Evolutionary conservation across 1,140 invertebrate genomes (phyloP), one percentile per base, ranked within the genome.

Genomic region (Aplysia californica): DNA sequence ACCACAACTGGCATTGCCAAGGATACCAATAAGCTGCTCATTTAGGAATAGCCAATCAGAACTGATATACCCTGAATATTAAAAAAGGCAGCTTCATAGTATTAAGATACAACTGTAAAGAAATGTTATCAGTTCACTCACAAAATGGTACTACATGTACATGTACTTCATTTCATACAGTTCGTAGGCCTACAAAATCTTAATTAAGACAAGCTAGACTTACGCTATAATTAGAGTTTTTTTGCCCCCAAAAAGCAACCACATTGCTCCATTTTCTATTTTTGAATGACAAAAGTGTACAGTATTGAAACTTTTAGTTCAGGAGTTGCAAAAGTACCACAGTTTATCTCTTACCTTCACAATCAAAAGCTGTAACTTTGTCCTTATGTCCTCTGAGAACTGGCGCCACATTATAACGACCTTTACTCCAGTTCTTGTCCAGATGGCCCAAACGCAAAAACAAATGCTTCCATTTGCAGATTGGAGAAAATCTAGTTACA

Each of bases 381-480:
- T 85, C 82, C 64, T 41, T 80, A 73, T 88, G 86, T n/a, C 82
- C 84, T 67, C 81, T 80, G 15, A 86, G 73, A n/a, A 80, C 79
- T 23, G 86, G 80, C n/a, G 81, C 76, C 20, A 84, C 79, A 56
- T 74, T 83, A 68, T 87, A 88, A 0, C 83, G 74, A 26, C 87
- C 87, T 69, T 74, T 81, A 3, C 56, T 74, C 87, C 87, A 88
- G 71, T 88, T 88, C n/a, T 70, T 79, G 21, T 79, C 79, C 23
- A 88, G 72, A 72, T 87, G 86, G 6, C 67, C 36, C 31, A 84
- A 75, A 56, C 84, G 64, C n/a, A 87, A 75, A 65, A 78, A 88
- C 21, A 86, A 75, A 73, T 82, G 66, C 55, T 85, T 87, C 86
- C 86, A 87, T 58, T 83, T 85, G 76, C 84, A 85, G 41, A 87